A percentile compares a stretch with the other conserved stretches of the same genome.
Evolutionary conservation across 2,113 vertebrate species (phyloP).

Genomic region (Lagopus leucura): DNA sequence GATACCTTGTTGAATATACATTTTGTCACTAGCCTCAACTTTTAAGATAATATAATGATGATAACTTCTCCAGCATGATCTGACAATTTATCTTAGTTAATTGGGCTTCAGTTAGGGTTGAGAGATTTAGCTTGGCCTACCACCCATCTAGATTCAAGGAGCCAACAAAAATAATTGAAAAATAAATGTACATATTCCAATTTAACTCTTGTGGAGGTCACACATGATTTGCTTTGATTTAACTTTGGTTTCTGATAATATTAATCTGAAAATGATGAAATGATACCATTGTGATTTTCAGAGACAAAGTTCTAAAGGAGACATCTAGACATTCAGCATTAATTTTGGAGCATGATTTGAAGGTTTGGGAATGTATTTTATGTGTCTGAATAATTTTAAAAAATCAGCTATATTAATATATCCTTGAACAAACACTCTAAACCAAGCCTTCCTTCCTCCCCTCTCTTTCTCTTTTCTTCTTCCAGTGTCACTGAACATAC

Average conservation of each 20-base stretch:
- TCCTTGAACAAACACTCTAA: neutral
- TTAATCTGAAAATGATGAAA: neutral
- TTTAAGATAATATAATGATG: slow-evolving; percentile 10
- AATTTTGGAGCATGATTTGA: neutral
- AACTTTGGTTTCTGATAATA: neutral
- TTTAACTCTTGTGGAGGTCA: slow-evolving; percentile 24
- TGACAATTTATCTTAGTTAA: slow-evolving; percentile 62
- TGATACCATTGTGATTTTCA: neutral
- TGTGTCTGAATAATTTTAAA: neutral
- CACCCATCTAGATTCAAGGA: neutral
- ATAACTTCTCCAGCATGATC: neutral
- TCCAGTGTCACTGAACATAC: neutral
- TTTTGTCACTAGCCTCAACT: neutral
- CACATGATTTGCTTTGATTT: slow-evolving; percentile 24
- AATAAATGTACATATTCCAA: neutral
- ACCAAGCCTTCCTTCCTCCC: neutral
- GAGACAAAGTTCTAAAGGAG: neutral
- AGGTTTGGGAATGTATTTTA: neutral
- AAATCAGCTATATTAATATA: neutral
- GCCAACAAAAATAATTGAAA: neutral
- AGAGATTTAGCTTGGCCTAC: slow-evolving; percentile 41
- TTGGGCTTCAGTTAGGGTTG: slow-evolving; percentile 58
- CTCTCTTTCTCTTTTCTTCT: neutral
- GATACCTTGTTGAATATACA: neutral
- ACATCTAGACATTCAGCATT: neutral